Base-by-base conservation (phyloP, 2,888 invertebrate species). In the Tenthredo livida region DNA sequence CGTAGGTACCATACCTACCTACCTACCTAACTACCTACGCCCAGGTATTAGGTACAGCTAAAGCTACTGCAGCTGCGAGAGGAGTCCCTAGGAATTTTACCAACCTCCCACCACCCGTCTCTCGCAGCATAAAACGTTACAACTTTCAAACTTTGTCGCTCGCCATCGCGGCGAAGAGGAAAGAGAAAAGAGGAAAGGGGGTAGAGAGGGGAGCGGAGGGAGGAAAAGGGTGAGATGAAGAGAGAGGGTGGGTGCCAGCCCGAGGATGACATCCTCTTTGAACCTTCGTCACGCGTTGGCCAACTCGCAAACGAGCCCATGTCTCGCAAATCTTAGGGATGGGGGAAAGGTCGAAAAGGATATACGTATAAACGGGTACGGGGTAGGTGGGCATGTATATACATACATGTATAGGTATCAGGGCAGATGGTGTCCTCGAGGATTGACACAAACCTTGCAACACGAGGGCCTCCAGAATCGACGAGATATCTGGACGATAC, bases 221-320 rank as follows among this genome's bases (percentile, higher is more conserved):
- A 65, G 86, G 84, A 83, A 86, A 85, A 86, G 84, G 83, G 72
- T 29, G 84, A 85, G 85, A 73, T 73, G 58, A 37, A 33, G 61
- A 61, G 61, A 33, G 40, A 40, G 17, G n/a, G 37, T 43, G 67
- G 65, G 67, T 25, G 67, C 80, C 40, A 29, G 17, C 21, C 61
- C 80, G 58, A 58, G 80, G 80, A 80, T 80, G 80, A 80, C 80
- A 80, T 80, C 80, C 80, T 80, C 61, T 80, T 80, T 61, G 80
- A 80, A 80, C 80, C 80, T 80, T 80, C 80, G 61, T 80, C 80
- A 80, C 80, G 80, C 33, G 61, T 40, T 40, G 80, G 80, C 37
- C 80, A 80, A 80, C 80, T 58, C 80, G 80, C 80, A 80, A 80
- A 80, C 80, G 61, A 80, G 80, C 61, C 61, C 80, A 50, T 80